A percentile compares a stretch with the other conserved stretches of the same genome.
These are phyloP conservation scores for Pachycephala philippinensis DNA, from an alignment of 2,113 vertebrate genomes.

Conservation along the genomic window DNA sequence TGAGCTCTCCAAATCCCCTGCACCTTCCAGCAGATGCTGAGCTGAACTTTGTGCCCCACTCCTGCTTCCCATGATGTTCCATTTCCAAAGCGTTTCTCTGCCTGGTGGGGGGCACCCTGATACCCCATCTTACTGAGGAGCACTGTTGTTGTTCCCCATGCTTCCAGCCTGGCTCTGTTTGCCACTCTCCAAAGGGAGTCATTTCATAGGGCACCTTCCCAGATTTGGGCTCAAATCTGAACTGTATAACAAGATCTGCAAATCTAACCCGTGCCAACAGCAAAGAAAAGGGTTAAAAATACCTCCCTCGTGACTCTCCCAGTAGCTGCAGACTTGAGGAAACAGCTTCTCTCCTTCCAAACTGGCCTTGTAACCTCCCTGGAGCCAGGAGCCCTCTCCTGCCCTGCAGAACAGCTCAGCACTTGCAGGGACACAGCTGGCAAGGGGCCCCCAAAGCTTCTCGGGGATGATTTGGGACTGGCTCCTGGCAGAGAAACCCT, in stretches of 20 bases:
- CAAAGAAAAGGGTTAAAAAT: neutral
- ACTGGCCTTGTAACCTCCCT: neutral
- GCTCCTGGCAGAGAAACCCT: neutral
- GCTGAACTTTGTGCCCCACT: neutral
- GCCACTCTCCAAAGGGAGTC: neutral
- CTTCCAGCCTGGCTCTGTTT: neutral
- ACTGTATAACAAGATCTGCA: neutral
- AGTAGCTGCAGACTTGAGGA: neutral
- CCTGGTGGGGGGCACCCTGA: neutral
- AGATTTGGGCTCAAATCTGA: neutral
- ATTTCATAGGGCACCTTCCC: neutral
- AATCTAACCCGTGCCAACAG: neutral
- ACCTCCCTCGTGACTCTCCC: neutral
- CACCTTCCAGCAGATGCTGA: neutral
- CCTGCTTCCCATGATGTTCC: neutral
- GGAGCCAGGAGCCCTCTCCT: neutral
- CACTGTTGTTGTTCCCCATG: accelerated
- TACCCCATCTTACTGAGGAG: neutral
- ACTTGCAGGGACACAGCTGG: neutral
- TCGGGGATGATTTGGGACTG: neutral
- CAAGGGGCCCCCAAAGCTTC: neutral
- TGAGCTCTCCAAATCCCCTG: neutral
- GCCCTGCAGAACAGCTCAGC: neutral
- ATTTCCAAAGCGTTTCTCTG: neutral
- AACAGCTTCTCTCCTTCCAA: neutral